Conservation (phyloP, 2,113 vertebrate genomes). For the Coryphaenoides rupestris region DNA sequence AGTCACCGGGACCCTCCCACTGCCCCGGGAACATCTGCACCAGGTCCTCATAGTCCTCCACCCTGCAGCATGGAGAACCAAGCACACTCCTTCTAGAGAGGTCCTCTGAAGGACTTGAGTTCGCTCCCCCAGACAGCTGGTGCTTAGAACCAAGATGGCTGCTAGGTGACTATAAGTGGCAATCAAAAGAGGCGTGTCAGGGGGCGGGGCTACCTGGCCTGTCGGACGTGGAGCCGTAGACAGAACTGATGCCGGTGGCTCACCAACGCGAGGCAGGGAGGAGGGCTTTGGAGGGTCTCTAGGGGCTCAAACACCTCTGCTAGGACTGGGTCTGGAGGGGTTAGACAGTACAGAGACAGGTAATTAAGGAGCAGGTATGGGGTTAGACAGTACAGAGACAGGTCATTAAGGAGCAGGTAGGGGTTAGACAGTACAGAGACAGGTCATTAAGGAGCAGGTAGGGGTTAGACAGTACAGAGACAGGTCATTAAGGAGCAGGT, state of each 20-base stretch:
- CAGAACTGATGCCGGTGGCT: slow-evolving; percentile 72
- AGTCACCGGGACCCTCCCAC: slow-evolving; percentile 57
- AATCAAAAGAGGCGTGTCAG: too few relatives aligned
- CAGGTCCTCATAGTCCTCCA: slow-evolving; percentile 86
- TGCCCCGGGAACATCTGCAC: slow-evolving; percentile 68
- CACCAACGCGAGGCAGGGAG: slow-evolving; percentile 56
- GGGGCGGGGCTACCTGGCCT: slow-evolving; percentile 74
- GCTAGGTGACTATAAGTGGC: too few relatives aligned
- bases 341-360: too few relatives aligned
- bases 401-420: not conserved
- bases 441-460: not conserved
- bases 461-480: too few relatives aligned
- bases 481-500: not conserved
- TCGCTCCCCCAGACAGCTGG: too few relatives aligned
- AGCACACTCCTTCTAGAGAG: too few relatives aligned
- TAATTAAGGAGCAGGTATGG: not conserved
- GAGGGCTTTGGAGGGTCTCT: not conserved
- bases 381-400: too few relatives aligned
- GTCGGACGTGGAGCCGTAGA: slow-evolving; percentile 73
- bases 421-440: too few relatives aligned
- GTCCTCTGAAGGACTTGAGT: too few relatives aligned
- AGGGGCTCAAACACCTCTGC: slow-evolving; percentile 74
- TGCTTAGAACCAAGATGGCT: too few relatives aligned
- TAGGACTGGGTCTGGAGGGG: slow-evolving; percentile 71
- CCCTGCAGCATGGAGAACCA: slow-evolving; percentile 73